Conservation (phyloP, 2,797 vertebrate species). For the Bucorvus abyssinicus region DNA sequence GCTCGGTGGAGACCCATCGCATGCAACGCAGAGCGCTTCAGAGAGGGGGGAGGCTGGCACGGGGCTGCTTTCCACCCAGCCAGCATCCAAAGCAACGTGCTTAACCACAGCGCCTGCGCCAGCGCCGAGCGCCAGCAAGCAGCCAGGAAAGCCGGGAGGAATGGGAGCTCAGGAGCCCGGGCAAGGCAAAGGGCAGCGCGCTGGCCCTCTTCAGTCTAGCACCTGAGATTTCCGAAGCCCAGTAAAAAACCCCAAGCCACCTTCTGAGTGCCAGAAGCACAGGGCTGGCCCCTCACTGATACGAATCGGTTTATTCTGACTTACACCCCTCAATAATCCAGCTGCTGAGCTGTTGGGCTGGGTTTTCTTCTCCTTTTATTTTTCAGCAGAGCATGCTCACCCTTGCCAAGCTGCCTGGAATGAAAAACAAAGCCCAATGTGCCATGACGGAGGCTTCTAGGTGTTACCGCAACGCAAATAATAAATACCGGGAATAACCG, state of each 20-base stretch:
- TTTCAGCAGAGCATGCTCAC: too few relatives aligned
- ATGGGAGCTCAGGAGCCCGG: not conserved
- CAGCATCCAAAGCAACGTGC: accelerated
- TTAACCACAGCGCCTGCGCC: too few relatives aligned
- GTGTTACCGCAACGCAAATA: not conserved
- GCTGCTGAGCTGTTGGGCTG: not conserved
- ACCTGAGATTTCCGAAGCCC: not conserved
- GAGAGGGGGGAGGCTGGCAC: accelerated
- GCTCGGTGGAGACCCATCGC: accelerated
- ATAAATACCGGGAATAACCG: not conserved
- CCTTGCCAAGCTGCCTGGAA: not conserved
- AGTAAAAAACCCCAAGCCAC: not conserved
- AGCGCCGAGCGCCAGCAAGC: not conserved
- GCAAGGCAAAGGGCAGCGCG: not conserved
- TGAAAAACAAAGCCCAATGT: constrained; percentile 1
- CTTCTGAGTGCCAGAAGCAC: not conserved
- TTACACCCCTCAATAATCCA: not conserved
- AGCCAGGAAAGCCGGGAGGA: not conserved
- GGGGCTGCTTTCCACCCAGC: not conserved
- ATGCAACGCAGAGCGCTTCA: accelerated
- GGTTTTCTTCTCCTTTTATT: not conserved
- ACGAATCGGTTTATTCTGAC: not conserved
- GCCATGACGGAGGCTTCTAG: not conserved
- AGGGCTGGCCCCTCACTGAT: not conserved
- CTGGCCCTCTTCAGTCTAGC: not conserved